phyloP scores from a whole-genome alignment of 2,113 vertebrate genomes.

The Pao palembangensis region DNA sequence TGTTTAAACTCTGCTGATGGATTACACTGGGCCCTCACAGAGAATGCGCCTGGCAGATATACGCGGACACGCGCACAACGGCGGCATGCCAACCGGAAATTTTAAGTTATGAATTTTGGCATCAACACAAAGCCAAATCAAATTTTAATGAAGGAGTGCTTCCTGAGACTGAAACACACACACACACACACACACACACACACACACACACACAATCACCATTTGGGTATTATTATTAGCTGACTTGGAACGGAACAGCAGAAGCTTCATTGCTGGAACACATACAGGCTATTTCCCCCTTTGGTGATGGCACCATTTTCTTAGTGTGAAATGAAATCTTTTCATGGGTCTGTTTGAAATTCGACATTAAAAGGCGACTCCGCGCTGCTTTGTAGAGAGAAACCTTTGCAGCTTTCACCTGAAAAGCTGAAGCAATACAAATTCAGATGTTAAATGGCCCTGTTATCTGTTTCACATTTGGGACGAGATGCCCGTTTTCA shows the following conservation, averaged over 20 bases:
- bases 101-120: constrained; percentile 29
- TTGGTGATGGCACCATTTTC: constrained; percentile 26
- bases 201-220: constrained; percentile 25
- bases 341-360: constrained; percentile 40
- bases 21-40: constrained; percentile 44
- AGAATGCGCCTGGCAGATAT: constrained; percentile 21
- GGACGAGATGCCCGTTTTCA: constrained; percentile 21
- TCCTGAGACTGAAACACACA: constrained; percentile 14
- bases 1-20: constrained; percentile 18
- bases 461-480: constrained; percentile 29
- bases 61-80: constrained; percentile 19
- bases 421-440: constrained; percentile 2
- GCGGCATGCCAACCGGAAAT: constrained; percentile 23
- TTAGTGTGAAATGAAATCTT: constrained; percentile 47
- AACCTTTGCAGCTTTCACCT: constrained; percentile 23
- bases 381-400: constrained; percentile 8
- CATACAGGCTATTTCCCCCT: constrained; percentile 10
- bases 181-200: constrained; percentile 19
- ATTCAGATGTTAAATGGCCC: too few species aligned
- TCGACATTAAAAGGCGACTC: constrained; percentile 37
- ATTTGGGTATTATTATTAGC: constrained; percentile 23
- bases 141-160: constrained; percentile 5
- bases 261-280: constrained; percentile 17
- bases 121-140: constrained; percentile 19
- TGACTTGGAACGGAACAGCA: constrained; percentile 27